phyloP scores from a whole-genome alignment of 64 coral and sea anemone genomes.

The Pocillopora verrucosa region DNA sequence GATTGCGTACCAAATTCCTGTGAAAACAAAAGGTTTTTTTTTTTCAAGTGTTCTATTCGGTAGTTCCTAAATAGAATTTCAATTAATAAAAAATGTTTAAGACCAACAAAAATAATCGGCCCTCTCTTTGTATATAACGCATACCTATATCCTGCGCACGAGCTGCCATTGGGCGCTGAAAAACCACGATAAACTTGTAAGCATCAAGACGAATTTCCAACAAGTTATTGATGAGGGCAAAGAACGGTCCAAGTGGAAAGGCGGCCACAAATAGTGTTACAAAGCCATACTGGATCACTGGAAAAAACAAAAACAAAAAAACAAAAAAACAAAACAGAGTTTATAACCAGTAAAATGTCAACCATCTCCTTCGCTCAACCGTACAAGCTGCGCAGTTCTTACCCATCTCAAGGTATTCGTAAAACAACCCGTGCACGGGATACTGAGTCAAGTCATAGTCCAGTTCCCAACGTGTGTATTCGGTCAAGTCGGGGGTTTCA shows the following conservation, averaged over 20 bases:
- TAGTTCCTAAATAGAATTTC: no score
- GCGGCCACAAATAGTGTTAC: slow-evolving; percentile 88
- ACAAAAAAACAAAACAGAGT: background rate
- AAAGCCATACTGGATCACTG: slow-evolving; percentile 98
- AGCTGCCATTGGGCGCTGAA: slow-evolving; percentile 81
- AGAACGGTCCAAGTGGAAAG: slow-evolving; percentile 43
- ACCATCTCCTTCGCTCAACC: no score
- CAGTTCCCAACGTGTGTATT: slow-evolving; percentile 77
- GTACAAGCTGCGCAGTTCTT: background rate
- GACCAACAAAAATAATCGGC: background rate
- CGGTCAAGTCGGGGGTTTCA: slow-evolving; percentile 57
- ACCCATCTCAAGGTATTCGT: slow-evolving; percentile 99
- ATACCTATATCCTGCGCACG: slow-evolving; percentile 92
- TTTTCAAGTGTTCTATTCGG: no score
- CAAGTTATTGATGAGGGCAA: slow-evolving; percentile 93
- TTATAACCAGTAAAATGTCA: background rate
- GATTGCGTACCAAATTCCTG: no score
- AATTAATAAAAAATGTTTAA: no score
- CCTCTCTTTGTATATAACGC: background rate
- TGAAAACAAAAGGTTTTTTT: no score
- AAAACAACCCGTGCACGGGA: slow-evolving; percentile 87
- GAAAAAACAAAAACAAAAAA: background rate
- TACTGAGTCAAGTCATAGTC: slow-evolving; percentile 81
- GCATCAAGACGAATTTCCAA: slow-evolving; percentile 94
- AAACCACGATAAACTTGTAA: slow-evolving; percentile 86